Conservation (phyloP, 2,113 vertebrate genomes). For the Misgurnus anguillicaudatus region DNA sequence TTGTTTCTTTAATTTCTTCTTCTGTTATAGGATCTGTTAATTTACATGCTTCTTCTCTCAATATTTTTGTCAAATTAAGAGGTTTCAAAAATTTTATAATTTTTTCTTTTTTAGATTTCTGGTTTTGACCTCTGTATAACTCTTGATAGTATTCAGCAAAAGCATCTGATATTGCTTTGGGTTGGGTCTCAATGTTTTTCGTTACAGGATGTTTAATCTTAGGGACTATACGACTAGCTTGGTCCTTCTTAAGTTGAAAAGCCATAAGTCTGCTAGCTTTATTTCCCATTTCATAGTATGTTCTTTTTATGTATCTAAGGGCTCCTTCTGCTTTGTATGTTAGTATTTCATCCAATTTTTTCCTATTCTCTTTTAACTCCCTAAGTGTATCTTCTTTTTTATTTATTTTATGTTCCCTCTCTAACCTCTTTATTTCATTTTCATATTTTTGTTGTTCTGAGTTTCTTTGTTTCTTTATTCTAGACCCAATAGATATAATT, state of each 20-base stretch:
- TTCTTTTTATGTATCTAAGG: neutral
- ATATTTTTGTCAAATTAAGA: neutral
- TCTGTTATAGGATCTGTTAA: neutral
- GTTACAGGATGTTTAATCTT: neutral
- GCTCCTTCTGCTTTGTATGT: slow-evolving; percentile 15
- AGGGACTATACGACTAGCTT: neutral
- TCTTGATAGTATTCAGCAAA: neutral
- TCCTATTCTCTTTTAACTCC: neutral
- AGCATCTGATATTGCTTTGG: neutral
- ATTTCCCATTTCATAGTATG: slow-evolving; percentile 14
- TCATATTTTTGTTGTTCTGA: too few species aligned
- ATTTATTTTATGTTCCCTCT: neutral
- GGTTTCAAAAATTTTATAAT: neutral
- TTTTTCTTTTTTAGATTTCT: neutral
- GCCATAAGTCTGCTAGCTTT: slow-evolving; percentile 9
- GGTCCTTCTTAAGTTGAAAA: slow-evolving; percentile 3
- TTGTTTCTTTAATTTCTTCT: neutral
- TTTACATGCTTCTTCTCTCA: too few species aligned
- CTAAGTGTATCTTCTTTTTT: slow-evolving; percentile 2
- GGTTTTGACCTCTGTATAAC: neutral
- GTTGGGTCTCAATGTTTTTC: neutral
- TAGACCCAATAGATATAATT: too few species aligned
- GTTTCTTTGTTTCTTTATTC: too few species aligned
- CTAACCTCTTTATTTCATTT: too few species aligned
- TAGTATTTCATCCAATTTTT: neutral